Percentiles rank a stretch among this genome's conserved stretches.
Conservation (phyloP, 2,888 invertebrate species). For the Tetropium fuscum region DNA sequence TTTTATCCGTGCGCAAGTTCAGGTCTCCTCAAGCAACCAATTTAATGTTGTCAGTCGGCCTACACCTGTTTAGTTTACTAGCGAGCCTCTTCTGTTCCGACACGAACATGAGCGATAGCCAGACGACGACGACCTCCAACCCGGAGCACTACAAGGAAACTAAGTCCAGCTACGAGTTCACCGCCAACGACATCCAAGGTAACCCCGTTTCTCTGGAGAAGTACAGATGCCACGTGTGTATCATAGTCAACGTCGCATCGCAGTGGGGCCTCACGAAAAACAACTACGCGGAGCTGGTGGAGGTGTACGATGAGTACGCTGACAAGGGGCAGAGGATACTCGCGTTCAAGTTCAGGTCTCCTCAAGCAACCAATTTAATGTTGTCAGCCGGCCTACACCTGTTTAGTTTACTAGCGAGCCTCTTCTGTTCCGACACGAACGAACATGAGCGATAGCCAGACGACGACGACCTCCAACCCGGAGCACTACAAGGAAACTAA, state of each 20-base stretch:
- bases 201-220: constrained; percentile 82
- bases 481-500: constrained; percentile 75
- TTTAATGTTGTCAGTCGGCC: constrained; percentile 36
- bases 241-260: constrained; percentile 91
- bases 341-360: too few relatives aligned
- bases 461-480: constrained; percentile 40
- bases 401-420: constrained; percentile 42
- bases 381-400: constrained; percentile 39
- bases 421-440: constrained; percentile 34
- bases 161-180: constrained; percentile 83
- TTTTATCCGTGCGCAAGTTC: too few relatives aligned
- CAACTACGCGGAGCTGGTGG: constrained; percentile 86
- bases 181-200: constrained; percentile 84
- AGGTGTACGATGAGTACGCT: constrained; percentile 78
- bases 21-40: too few relatives aligned
- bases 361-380: constrained; percentile 32
- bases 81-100: constrained; percentile 38
- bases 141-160: constrained; percentile 74
- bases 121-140: constrained; percentile 38
- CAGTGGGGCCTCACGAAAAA: constrained; percentile 86
- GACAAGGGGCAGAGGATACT: constrained; percentile 82
- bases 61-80: constrained; percentile 44
- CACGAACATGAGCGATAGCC: constrained; percentile 12
- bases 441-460: constrained; percentile 8
- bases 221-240: constrained; percentile 83